phyloP scores from a whole-genome alignment of 2,113 vertebrate species.

The Tachysurus fulvidraco region DNA sequence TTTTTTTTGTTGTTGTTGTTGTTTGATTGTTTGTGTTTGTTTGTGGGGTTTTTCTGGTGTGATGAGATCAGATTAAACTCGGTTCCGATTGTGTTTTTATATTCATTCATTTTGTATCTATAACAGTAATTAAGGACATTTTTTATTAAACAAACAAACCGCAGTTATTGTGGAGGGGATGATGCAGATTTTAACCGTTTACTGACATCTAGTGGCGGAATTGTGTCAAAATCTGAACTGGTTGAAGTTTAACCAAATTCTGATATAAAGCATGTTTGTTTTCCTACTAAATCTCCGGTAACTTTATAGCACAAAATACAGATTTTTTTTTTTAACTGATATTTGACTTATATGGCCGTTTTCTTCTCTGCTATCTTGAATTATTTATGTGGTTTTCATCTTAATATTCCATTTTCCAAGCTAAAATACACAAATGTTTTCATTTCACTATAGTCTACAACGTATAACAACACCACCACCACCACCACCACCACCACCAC shows the following conservation, averaged over 20 bases:
- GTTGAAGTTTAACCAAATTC: neutral
- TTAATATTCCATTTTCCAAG: no score
- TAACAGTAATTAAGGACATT: neutral
- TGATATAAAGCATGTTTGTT: neutral
- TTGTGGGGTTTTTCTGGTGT: neutral
- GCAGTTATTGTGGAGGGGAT: neutral
- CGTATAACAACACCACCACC: no score
- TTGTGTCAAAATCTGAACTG: neutral
- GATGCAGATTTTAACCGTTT: neutral
- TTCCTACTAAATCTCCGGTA: neutral
- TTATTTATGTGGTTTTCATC: neutral
- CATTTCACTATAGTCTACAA: no score
- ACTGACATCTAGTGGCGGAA: constrained; percentile 6
- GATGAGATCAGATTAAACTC: neutral
- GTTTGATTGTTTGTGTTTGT: neutral
- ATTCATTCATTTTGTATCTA: neutral
- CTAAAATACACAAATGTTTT: no score
- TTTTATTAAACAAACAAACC: neutral
- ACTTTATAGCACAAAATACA: neutral
- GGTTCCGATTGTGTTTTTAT: neutral
- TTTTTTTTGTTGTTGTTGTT: neutral
- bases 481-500: no score
- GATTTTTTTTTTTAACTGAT: neutral
- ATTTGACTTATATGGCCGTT: neutral
- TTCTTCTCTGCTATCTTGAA: neutral